These are phyloP conservation scores for Acleris cristana DNA, from an alignment of 2,888 invertebrate species.

Conservation along the genomic window DNA sequence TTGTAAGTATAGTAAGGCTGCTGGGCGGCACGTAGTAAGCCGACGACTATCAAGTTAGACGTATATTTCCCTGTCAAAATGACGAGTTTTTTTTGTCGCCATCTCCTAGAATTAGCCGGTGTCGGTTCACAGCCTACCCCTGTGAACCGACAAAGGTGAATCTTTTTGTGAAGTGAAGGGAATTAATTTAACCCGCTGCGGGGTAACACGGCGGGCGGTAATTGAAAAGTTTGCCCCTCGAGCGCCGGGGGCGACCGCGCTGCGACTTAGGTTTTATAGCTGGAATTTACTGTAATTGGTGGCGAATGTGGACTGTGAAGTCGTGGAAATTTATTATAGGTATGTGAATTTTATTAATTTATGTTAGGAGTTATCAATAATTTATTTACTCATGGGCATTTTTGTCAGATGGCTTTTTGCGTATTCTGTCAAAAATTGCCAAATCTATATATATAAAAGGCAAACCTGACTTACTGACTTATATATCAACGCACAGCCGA, in stretches of 20 bases:
- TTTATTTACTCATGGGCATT: background rate
- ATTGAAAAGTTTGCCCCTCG: slow-evolving; percentile 84
- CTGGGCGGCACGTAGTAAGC: too few species aligned
- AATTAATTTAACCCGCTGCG: slow-evolving; percentile 85
- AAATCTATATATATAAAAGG: too few species aligned
- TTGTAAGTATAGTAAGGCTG: too few species aligned
- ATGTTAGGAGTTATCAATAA: background rate
- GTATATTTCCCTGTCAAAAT: too few species aligned
- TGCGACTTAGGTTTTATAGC: slow-evolving; percentile 51
- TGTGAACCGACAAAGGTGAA: too few species aligned
- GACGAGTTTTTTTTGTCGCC: too few species aligned
- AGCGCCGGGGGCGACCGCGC: slow-evolving; percentile 61
- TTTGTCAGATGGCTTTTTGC: too few species aligned
- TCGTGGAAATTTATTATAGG: background rate
- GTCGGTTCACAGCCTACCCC: slow-evolving; percentile 70
- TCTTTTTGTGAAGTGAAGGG: slow-evolving; percentile 84
- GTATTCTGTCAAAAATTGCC: too few species aligned
- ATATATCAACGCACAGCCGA: too few species aligned
- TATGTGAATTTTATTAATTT: background rate
- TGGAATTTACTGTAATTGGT: slow-evolving; percentile 53
- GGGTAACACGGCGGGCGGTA: slow-evolving; percentile 83
- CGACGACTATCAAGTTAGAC: too few species aligned
- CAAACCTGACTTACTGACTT: too few species aligned
- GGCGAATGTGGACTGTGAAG: background rate
- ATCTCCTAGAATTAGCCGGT: slow-evolving; percentile 51